phyloP scores from a whole-genome alignment of 2,888 invertebrate genomes.

The Caenorhabditis sp. region DNA sequence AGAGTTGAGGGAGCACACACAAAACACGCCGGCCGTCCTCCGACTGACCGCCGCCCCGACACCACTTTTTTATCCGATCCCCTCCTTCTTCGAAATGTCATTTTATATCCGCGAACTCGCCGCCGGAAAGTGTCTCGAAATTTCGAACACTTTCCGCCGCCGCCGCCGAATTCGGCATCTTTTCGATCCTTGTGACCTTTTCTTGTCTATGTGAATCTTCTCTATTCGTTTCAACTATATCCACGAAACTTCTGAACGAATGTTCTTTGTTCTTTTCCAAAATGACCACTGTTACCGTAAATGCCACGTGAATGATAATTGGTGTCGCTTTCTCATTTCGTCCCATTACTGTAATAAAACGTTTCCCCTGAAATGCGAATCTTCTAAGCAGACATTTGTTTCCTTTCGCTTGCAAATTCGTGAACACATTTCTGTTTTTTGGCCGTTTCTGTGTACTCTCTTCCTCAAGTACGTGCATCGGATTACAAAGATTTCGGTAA shows the following conservation, averaged over 20 bases:
- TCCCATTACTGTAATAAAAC: no score
- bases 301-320: no score
- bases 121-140: constrained; percentile 31
- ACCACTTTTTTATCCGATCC: constrained; percentile 34
- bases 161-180: constrained; percentile 9
- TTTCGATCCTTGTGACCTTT: constrained; percentile 23
- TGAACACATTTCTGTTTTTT: constrained; percentile 29
- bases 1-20: constrained; percentile 40
- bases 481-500: constrained; percentile 48
- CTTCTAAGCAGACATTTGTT: no score
- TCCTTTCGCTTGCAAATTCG: constrained; percentile 20
- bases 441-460: constrained; percentile 20
- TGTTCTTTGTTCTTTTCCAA: no score
- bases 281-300: no score
- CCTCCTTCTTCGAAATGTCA: constrained; percentile 29
- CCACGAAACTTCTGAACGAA: no score
- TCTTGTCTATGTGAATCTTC: not conserved
- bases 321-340: no score
- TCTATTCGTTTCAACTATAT: not conserved
- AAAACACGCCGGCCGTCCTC: constrained; percentile 31
- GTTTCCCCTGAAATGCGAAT: not conserved
- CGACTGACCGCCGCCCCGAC: constrained; percentile 40
- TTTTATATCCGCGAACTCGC: constrained; percentile 44
- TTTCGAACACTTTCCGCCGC: constrained; percentile 22
- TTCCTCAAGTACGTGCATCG: constrained; percentile 44